Conservation (phyloP, 2,797 vertebrate species). For the Fundulus diaphanus region DNA sequence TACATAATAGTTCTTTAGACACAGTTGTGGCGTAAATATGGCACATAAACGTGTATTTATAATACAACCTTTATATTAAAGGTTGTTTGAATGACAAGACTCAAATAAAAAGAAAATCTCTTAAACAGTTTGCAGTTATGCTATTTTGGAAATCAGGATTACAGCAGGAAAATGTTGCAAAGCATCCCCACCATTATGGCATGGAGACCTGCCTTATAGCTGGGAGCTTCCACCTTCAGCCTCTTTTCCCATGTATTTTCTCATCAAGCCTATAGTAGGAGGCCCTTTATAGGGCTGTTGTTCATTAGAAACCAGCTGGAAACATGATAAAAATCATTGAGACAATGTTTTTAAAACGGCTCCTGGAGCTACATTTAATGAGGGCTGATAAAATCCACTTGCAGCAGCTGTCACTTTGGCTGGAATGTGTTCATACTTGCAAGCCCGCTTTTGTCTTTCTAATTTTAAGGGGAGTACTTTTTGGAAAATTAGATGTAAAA, state of each 20-base stretch:
- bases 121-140: background rate
- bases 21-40: too few species aligned
- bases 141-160: background rate
- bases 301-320: slow-evolving; percentile 3
- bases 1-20: background rate
- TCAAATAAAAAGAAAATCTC: background rate
- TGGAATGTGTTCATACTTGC: background rate
- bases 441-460: background rate
- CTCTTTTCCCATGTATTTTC: background rate
- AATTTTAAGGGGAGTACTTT: background rate
- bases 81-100: background rate
- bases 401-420: slow-evolving; percentile 7
- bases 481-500: background rate
- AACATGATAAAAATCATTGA: slow-evolving; percentile 13
- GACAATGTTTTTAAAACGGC: background rate
- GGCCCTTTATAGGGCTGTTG: background rate
- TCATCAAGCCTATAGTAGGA: background rate
- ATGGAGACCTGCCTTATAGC: background rate
- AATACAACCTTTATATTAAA: background rate
- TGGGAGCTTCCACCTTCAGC: background rate
- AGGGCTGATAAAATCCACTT: slow-evolving; percentile 6
- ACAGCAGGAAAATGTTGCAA: background rate
- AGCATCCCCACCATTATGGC: background rate
- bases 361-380: slow-evolving; percentile 6
- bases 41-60: background rate